phyloP scores from a whole-genome alignment of 2,113 vertebrate genomes.

The Psilopogon haemacephalus region DNA sequence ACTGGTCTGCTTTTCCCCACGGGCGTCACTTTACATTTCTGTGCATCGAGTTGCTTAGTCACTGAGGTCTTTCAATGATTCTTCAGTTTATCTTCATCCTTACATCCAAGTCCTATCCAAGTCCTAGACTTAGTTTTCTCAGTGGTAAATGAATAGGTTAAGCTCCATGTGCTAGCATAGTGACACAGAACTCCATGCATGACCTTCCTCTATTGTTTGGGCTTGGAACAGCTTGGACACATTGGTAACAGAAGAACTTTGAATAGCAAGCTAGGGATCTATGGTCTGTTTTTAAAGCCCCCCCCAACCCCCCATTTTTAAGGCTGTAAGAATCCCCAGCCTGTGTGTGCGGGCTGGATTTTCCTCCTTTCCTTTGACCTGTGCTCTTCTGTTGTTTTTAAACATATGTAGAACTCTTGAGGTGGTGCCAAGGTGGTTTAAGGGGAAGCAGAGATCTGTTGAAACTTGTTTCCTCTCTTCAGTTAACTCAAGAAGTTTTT shows the following conservation, averaged over 20 bases:
- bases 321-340: not conserved
- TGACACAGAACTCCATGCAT: not conserved
- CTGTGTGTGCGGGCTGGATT: not conserved
- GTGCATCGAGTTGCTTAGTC: not conserved
- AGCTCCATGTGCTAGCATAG: accelerated
- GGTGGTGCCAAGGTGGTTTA: slow-evolving; percentile 27
- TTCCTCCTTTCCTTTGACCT: not conserved
- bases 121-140: accelerated
- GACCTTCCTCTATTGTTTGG: slow-evolving; percentile 5
- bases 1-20: not conserved
- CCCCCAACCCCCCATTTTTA: not conserved
- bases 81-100: not conserved
- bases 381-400: not conserved
- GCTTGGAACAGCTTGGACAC: not conserved
- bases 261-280: not conserved
- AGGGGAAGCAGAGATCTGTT: slow-evolving; percentile 53
- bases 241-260: not conserved
- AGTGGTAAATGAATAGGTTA: not conserved
- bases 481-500: not conserved
- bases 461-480: not conserved
- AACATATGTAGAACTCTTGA: not conserved
- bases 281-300: not conserved
- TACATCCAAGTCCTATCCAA: accelerated
- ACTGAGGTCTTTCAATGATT: not conserved
- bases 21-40: not conserved